Base-by-base conservation (phyloP, 2,113 vertebrate species). In the Camarhynchus parvulus region DNA sequence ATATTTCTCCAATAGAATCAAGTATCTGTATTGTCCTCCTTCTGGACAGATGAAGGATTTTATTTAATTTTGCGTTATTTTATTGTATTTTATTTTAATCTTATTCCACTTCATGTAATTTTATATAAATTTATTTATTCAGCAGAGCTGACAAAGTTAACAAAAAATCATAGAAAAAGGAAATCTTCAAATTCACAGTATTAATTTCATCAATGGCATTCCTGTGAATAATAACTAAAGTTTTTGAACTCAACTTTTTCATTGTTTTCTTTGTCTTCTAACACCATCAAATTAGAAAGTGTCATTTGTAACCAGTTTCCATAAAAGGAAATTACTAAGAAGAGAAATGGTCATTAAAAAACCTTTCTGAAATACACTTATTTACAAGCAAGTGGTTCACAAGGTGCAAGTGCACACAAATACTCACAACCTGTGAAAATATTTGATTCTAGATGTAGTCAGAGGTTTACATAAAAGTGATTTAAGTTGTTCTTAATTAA, bases 311-410 rank as follows among this genome's bases (percentile, higher is more conserved):
- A 20, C 1, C 9, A 62, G 31, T 33, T 62, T 67, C 18, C 10
- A 30, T 17, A 35, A 16, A 56, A 7, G 63, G 6, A 67, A 81
- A 64, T 56, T 0, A 30, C 9, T 31, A 4, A 9, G 13, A 37
- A 41, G 16, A 23, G 5, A 76, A 83, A 74, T 8, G 0, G 0
- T 7, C 49, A 52, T 4, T 4, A 2, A 75, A 52, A 72, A 82
- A 19, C 3, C 3, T 59, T 74, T 88, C 23, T 84, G 41, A 83
- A 93, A 88, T 67, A 52, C 44, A 85, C 44, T 92, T 7, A 59
- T 95, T 95, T 93, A 68, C 55, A 96, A 97, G 61, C 83, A 90
- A 92, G 61, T 63, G 52, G 90, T 95, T 94, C 73, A 89, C 35
- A 89, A 77, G 7, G 6, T n/a, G 2, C 6, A 42, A 59, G 5